Conservation (phyloP, 2,888 invertebrate genomes). For the Drosophila heteroneura region DNA sequence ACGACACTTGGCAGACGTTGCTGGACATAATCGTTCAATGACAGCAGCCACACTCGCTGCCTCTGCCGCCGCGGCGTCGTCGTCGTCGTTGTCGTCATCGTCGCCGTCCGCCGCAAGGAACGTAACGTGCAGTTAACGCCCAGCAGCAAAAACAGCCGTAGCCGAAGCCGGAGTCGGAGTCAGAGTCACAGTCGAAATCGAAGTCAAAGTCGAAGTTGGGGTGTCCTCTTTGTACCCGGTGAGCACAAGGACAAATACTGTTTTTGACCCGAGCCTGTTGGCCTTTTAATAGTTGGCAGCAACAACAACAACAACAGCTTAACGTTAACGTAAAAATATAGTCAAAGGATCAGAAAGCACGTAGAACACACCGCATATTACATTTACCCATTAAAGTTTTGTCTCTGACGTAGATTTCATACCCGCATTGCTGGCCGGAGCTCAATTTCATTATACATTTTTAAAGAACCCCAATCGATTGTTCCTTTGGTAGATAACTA, state of each 20-base stretch:
- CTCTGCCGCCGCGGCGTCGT: constrained; percentile 40
- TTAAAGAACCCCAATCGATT: background rate
- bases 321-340: background rate
- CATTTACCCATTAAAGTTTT: background rate
- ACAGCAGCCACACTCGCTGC: constrained; percentile 55
- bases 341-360: background rate
- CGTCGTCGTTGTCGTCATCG: constrained; percentile 31
- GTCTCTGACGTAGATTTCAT: background rate
- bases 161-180: background rate
- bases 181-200: background rate
- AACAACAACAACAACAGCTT: background rate
- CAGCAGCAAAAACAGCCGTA: constrained; percentile 22
- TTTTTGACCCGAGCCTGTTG: background rate
- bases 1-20: constrained; percentile 28
- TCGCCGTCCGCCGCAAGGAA: constrained; percentile 34
- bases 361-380: background rate
- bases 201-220: background rate
- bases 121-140: constrained; percentile 63
- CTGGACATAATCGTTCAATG: constrained; percentile 67
- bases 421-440: background rate
- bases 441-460: background rate
- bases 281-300: background rate
- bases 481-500: background rate
- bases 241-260: background rate
- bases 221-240: background rate